phyloP scores from a whole-genome alignment of 1,140 invertebrate genomes.

The Leptinotarsa texana region DNA sequence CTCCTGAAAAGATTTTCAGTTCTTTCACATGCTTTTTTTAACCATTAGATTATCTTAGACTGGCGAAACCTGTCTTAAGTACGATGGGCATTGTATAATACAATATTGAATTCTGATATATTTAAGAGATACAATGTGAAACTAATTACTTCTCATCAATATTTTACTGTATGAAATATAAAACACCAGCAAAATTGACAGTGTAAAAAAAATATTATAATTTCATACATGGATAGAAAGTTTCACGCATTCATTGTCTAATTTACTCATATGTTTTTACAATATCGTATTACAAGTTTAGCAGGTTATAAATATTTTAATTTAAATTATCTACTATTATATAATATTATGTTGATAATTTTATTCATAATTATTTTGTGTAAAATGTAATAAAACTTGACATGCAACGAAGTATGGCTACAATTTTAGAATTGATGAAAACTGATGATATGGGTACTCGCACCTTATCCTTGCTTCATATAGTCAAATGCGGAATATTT shows the following conservation, averaged over 20 bases:
- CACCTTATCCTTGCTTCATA: conserved; percentile 34
- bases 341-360: conserved; percentile 53
- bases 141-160: conserved; percentile 38
- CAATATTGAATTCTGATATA: conserved; percentile 44
- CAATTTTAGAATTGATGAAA: conserved; percentile 37
- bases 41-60: conserved; percentile 27
- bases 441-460: conserved; percentile 43
- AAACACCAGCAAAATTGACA: conserved; percentile 53
- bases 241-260: conserved; percentile 51
- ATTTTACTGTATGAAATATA: conserved; percentile 42
- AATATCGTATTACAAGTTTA: conserved; percentile 53
- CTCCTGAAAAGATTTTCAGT: background rate
- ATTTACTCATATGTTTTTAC: conserved; percentile 52
- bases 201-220: conserved; percentile 49
- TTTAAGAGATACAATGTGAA: conserved; percentile 45
- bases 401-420: conserved; percentile 54
- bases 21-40: background rate
- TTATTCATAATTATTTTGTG: conserved; percentile 52
- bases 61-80: conserved; percentile 22
- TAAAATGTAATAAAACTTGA: conserved; percentile 55
- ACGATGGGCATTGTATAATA: conserved; percentile 38
- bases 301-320: conserved; percentile 52
- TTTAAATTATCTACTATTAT: conserved; percentile 54
- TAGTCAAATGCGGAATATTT: conserved; percentile 33
- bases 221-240: conserved; percentile 49